Conservation (phyloP, 64 coral and sea anemone species). For the Pocillopora damicornis region DNA sequence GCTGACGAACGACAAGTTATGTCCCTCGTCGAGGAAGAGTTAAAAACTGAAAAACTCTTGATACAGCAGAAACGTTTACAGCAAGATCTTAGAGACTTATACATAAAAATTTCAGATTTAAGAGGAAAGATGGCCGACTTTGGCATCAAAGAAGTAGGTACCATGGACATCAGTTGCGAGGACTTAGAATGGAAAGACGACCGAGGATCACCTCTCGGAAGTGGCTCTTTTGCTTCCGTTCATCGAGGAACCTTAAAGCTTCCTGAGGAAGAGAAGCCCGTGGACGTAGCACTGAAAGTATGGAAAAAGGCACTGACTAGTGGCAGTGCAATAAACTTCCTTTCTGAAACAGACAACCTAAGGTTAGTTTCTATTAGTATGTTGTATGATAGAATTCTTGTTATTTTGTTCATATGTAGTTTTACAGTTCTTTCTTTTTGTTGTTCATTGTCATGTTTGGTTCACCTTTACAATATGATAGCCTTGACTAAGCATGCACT, state of each 20-base stretch:
- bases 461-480: no score
- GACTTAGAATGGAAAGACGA: slow-evolving; percentile 3
- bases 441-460: no score
- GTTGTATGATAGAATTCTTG: not conserved
- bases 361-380: not conserved
- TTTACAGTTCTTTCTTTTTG: not conserved
- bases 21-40: not conserved
- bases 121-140: not conserved
- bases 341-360: not conserved
- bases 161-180: slow-evolving; percentile 12
- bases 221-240: not conserved
- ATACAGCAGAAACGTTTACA: not conserved
- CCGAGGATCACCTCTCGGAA: not conserved
- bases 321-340: not conserved
- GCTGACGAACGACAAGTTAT: not conserved
- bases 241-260: not conserved
- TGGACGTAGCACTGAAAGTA: slow-evolving; percentile 1
- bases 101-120: not conserved
- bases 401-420: not conserved
- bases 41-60: not conserved
- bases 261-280: not conserved
- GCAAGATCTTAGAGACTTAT: not conserved
- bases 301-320: not conserved
- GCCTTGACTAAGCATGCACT: no score
- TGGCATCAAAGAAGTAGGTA: slow-evolving; percentile 13